Evolutionary conservation across 2,888 invertebrate genomes (phyloP).

Genomic region (Lasius fuliginosus): DNA sequence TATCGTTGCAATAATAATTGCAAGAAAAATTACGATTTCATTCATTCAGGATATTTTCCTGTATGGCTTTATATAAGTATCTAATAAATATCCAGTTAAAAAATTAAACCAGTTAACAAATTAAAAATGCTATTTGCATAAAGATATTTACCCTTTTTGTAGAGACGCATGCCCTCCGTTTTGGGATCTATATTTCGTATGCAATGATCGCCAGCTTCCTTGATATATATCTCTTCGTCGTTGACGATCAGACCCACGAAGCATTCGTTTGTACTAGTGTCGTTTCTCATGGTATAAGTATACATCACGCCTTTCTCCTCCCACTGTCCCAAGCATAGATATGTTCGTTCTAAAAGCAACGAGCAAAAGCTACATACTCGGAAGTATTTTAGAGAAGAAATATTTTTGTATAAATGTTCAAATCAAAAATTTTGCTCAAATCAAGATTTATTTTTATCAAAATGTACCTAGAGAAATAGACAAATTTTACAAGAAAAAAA

Average conservation of each 20-base stretch:
- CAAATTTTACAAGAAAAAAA: neutral
- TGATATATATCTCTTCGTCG: constrained; percentile 89
- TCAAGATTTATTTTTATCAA: neutral
- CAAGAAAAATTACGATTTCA: neutral
- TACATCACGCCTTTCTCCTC: constrained; percentile 89
- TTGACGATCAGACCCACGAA: constrained; percentile 89
- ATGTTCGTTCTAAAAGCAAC: constrained; percentile 87
- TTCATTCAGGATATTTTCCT: neutral
- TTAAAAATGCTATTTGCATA: neutral
- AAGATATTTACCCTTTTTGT: constrained; percentile 86
- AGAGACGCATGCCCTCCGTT: constrained; percentile 89
- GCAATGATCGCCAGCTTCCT: constrained; percentile 90
- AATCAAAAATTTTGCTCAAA: constrained; percentile 2
- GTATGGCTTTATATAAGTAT: neutral
- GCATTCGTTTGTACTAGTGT: constrained; percentile 89
- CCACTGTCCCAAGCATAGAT: constrained; percentile 90
- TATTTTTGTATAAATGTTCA: neutral
- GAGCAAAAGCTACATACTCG: neutral
- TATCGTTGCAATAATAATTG: neutral
- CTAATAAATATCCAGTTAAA: neutral
- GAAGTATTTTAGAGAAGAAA: neutral
- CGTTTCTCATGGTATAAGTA: constrained; percentile 89
- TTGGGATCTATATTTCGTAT: constrained; percentile 88
- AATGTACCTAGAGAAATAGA: neutral
- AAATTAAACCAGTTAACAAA: too few relatives aligned